These are phyloP conservation scores for Patella caerulea DNA, from an alignment of 2,888 invertebrate genomes.

Conservation along the genomic window DNA sequence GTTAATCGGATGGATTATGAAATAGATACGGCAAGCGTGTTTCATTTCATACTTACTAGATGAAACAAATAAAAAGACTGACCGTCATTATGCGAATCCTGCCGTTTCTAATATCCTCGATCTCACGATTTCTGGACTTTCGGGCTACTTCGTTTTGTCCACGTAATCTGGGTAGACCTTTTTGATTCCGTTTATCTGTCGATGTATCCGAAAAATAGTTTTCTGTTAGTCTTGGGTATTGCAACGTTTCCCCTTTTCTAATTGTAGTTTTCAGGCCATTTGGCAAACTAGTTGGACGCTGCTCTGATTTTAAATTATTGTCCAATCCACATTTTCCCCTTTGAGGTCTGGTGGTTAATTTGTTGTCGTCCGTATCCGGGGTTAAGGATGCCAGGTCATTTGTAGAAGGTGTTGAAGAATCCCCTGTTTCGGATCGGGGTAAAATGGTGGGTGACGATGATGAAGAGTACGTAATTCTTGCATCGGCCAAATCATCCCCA, in stretches of 20 bases:
- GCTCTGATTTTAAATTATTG: neutral
- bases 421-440: neutral
- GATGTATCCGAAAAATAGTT: neutral
- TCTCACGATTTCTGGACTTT: too few species aligned
- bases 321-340: too few species aligned
- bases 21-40: too few species aligned
- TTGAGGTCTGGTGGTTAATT: neutral
- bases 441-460: neutral
- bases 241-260: neutral
- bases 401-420: neutral
- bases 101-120: too few species aligned
- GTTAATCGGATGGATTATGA: too few species aligned
- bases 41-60: too few species aligned
- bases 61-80: too few species aligned
- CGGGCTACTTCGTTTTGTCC: too few species aligned
- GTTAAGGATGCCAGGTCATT: neutral
- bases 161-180: too few species aligned
- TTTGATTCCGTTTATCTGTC: too few species aligned
- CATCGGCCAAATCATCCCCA: too few species aligned
- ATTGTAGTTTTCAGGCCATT: neutral
- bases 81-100: too few species aligned
- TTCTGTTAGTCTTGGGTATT: neutral
- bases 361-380: neutral
- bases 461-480: neutral
- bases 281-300: neutral